Evolutionary conservation across 2,797 vertebrate species (phyloP), one percentile per base, ranked within the genome.

Genomic region (Aeoliscus strigatus): DNA sequence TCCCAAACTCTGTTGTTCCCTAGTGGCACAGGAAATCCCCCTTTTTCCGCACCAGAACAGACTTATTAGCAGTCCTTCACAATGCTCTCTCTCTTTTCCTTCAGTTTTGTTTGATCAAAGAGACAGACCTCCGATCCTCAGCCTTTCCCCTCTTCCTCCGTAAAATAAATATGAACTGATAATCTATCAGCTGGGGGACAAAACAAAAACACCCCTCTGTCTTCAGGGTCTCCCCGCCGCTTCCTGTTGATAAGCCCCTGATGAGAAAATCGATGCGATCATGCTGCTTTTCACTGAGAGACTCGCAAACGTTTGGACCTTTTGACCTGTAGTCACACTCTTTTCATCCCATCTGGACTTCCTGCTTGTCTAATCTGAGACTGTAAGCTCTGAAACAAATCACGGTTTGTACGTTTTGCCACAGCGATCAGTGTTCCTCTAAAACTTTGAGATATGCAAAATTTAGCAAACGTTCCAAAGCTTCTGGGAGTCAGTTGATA

Each of bases 241-340:
- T 75, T 48, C 52, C 53, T 13, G 5, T 38, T 57, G 73, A 72
- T 76, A 66, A 72, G 53, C 3, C 8, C 14, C 35, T 79, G 77
- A 79, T 73, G 75, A 85, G 60, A 63, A 81, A 84, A 86, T 85
- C 81, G 6, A 80, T 83, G 38, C 0, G 18, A 57, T 66, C 66
- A 46, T 5, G 6, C 36, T 6, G 1, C 28, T 50, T 42, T 23
- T 41, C 46, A n/a, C 45, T 31, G 23, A 30, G 14, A 47, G 16
- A 47, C 43, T 14, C 1, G 13, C 36, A 36, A 15, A 36, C 55
- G 18, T 25, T 18, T 1, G 3, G 21, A 48, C 56, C 44, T 53
- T 40, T 35, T 65, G 60, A 70, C 52, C 44, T 15, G 4, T 7
- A 21, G 36, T 51, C 59, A 13, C 7, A 42, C 46, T 27, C 30